A percentile compares a stretch with the other conserved stretches of the same genome.
phyloP scores from a whole-genome alignment of 2,113 vertebrate genomes.

The Phaethornis superciliosus region DNA sequence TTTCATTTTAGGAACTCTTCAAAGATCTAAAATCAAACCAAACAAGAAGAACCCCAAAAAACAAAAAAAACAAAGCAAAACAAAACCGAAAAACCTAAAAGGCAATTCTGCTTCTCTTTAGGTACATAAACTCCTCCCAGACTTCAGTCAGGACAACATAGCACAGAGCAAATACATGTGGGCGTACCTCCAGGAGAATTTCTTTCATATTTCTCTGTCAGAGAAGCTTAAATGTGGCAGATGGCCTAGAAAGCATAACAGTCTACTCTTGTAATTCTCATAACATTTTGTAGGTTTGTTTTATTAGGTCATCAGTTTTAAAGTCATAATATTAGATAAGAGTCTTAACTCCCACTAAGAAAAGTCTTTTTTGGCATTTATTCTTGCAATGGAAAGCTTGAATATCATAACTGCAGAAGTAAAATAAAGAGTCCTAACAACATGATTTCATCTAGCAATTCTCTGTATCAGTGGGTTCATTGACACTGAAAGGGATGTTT shows the following conservation, averaged over 20 bases:
- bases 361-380: not conserved
- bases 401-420: not conserved
- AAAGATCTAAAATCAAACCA: not conserved
- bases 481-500: not conserved
- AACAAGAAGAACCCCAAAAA: too few relatives aligned
- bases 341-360: not conserved
- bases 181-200: not conserved
- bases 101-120: not conserved
- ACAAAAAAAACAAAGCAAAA: not conserved
- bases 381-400: not conserved
- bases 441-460: not conserved
- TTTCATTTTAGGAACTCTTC: not conserved
- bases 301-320: conserved; percentile 26
- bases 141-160: not conserved
- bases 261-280: not conserved
- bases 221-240: not conserved
- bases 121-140: not conserved
- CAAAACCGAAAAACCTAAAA: not conserved
- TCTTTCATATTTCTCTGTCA: not conserved
- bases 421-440: not conserved
- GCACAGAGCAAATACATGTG: not conserved
- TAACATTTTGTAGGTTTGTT: conserved; percentile 3
- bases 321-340: not conserved
- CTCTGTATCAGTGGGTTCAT: not conserved
- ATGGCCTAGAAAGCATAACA: not conserved